Evolutionary conservation across 2,797 vertebrate species (phyloP), one percentile per base, ranked within the genome.

Genomic region (Myotis findleyi): DNA sequence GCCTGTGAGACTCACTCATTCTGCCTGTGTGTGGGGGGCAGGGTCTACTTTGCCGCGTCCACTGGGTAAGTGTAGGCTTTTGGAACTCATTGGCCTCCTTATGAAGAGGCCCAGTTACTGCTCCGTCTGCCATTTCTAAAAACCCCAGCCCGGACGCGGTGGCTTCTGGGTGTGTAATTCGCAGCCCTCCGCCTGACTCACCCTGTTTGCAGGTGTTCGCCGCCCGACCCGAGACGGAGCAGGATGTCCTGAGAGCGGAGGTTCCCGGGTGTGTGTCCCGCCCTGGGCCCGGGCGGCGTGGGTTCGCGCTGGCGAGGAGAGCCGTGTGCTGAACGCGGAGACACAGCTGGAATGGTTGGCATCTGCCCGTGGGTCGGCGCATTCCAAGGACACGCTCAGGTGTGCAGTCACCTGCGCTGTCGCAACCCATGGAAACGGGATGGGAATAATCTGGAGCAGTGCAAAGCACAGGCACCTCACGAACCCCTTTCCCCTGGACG

Each of bases 301-400:
- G 7, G 44, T 51, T 75, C 76, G 44, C 38, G 30, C 87, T 81
- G 93, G 89, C 6, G 44, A 21, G 66, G 17, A 75, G 53, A 17
- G 27, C 17, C 3, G 0, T 4, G 51, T 53, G 59, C 55, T 55
- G 84, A 83, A 16, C 68, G 3, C 14, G 33, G 72, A 84, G 64
- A 79, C 77, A 95, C 91, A 90, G 51, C 36, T 90, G 77, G 81
- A 91, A 93, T 93, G 88, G 89, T 89, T 93, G 0, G 47, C 94
- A 79, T 82, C 27, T 72, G 4, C 0, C 84, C 79, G 66, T 16
- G 7, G 36, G 76, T 87, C 21, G 64, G 83, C 71, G 85, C 95
- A 96, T 95, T 95, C 94, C 68, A 59, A 62, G n/a, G 79, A 80
- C 93, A 88, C n/a, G 87, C 75, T 95, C 0, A 7, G 88, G 75